Evolutionary conservation across 2,113 vertebrate genomes (phyloP), one percentile per base, ranked within the genome.

Genomic region (Psophia crepitans): DNA sequence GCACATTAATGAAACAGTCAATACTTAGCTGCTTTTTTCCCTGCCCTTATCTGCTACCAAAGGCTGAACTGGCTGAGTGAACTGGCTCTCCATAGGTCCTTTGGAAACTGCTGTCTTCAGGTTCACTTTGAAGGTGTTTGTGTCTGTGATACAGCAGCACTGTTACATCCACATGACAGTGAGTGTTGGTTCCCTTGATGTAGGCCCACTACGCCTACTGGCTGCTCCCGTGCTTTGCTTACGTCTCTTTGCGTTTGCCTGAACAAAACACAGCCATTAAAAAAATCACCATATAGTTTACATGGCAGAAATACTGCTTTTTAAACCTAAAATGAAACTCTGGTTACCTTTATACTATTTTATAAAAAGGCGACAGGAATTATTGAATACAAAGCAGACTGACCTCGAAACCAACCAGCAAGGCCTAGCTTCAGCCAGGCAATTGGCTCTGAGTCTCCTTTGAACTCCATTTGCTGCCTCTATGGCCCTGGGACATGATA

Each of bases 41-140:
- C 96, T 96, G 91, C 95, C 77, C 96, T 90, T 97, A 90, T 96
- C 97, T 97, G 95, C 96, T 98, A 97, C 97, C 95, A 96, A 97
- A 94, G 97, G 97, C 97, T 98, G 98, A 97, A 96, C 96, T 95
- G 97, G 76, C 97, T 97, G 96, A 97, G 92, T 97, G 97, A 97
- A 90, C 93, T 63, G 88, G 91, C 95, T 96, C 82, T 98, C 97
- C 71, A 32, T 94, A 98, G 89, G 71, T 98, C 92, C 97, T 98
- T 96, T 96, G 94, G 97, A 97, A 97, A 97, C 84, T 90, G 77
- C 14, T 73, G 95, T 93, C 85, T 90, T 88, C 90, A 94, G 74
- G 44, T 33, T 96, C 77, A 57, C 87, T 97, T 94, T 96, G 88
- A 97, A 97, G 96, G 95, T 82, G 95, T 97, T 97, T 97, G 95